These are phyloP conservation scores for Heliconius ethilla DNA, from an alignment of 2,888 invertebrate genomes.

Conservation along the genomic window DNA sequence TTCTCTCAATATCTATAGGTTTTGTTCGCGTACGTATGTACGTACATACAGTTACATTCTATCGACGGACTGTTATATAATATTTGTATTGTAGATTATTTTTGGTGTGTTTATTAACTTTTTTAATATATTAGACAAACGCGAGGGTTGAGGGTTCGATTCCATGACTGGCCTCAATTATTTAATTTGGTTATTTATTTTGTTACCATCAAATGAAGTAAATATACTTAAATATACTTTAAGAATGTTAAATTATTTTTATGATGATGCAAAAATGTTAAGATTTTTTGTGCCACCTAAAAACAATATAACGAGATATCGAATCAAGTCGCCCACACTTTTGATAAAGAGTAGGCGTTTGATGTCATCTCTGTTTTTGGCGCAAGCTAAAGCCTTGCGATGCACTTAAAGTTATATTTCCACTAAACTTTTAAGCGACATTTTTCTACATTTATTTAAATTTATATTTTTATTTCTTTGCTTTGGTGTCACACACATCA, in stretches of 20 bases:
- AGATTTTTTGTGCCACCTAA: not conserved
- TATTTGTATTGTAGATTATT: not conserved
- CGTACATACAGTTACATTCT: too few relatives aligned
- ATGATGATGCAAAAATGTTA: not conserved
- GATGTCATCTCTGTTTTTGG: constrained; percentile 33
- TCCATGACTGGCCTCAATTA: too few relatives aligned
- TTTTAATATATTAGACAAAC: not conserved
- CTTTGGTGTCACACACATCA: too few relatives aligned
- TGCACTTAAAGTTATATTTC: constrained; percentile 26
- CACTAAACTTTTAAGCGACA: not conserved
- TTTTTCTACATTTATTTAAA: too few relatives aligned
- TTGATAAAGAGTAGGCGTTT: constrained; percentile 25
- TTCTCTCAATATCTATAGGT: not conserved
- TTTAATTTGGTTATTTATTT: too few relatives aligned
- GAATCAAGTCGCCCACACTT: constrained; percentile 6
- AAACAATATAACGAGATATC: not conserved
- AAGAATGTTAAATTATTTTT: not conserved
- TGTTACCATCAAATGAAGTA: too few relatives aligned
- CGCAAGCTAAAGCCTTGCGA: not conserved
- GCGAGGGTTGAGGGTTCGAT: too few relatives aligned
- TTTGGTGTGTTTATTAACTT: not conserved
- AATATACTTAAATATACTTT: too few relatives aligned
- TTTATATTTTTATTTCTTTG: too few relatives aligned
- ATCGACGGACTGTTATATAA: too few relatives aligned
- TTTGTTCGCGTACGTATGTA: not conserved